A percentile compares a stretch with the other conserved stretches of the same genome.
Conservation (phyloP, 2,113 vertebrate genomes). For the Pterocles gutturalis region DNA sequence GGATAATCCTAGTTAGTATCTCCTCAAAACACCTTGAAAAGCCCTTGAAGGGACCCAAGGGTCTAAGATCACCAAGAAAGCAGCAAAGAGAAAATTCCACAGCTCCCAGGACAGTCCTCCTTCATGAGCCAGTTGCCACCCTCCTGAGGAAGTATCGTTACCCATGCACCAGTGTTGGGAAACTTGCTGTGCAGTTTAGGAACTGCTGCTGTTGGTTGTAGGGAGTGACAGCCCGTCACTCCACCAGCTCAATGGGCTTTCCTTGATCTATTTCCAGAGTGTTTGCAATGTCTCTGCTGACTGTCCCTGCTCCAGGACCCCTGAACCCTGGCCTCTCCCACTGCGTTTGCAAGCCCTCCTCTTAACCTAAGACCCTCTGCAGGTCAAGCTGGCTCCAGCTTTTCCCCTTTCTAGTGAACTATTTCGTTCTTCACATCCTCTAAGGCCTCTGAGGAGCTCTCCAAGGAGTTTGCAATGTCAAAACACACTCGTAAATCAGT, state of each 20-base stretch:
- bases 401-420: not conserved
- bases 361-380: not conserved
- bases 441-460: constrained; percentile 21
- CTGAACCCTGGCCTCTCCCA: not conserved
- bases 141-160: not conserved
- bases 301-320: not conserved
- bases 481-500: constrained; percentile 17
- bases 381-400: constrained; percentile 25
- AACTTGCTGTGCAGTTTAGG: not conserved
- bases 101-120: not conserved
- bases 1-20: not conserved
- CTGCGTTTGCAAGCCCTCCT: not conserved
- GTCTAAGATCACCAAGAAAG: not conserved
- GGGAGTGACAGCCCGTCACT: not conserved
- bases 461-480: constrained; percentile 14
- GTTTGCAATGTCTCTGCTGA: not conserved
- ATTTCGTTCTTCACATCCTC: not conserved
- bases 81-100: not conserved
- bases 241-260: rapidly evolving
- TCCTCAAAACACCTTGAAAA: not conserved
- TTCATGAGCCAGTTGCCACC: not conserved
- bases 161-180: rapidly evolving
- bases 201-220: not conserved
- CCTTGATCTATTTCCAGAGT: not conserved
- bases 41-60: not conserved